Evolutionary conservation across 2,888 invertebrate genomes (phyloP).

Genomic region (Proisotoma minuta): DNA sequence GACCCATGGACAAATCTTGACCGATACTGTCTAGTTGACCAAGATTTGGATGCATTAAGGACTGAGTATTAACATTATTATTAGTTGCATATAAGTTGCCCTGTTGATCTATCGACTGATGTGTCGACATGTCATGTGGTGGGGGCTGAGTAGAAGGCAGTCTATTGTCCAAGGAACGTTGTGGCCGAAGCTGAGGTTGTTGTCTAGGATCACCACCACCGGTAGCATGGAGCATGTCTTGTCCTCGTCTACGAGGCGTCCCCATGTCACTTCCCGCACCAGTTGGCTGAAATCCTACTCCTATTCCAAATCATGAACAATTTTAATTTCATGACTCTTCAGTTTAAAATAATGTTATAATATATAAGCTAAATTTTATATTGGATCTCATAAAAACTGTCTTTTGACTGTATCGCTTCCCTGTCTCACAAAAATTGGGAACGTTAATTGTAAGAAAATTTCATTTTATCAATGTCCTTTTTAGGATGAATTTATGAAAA

Average conservation of each 20-base stretch:
- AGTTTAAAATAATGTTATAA: no score
- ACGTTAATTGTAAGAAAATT: no score
- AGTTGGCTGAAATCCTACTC: not conserved
- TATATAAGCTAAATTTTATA: no score
- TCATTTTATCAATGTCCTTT: no score
- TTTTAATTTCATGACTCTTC: no score
- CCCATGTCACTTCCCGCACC: conserved; percentile 22
- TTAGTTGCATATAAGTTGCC: conserved; percentile 30
- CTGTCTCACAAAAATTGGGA: no score
- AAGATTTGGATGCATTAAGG: not conserved
- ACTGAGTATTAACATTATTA: conserved; percentile 27
- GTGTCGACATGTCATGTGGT: conserved; percentile 17
- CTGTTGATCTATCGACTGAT: conserved; percentile 29
- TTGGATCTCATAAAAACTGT: no score
- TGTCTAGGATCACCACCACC: conserved; percentile 36
- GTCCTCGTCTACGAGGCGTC: conserved; percentile 41
- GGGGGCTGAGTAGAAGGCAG: conserved; percentile 33
- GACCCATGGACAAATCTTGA: conserved; percentile 33
- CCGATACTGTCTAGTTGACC: conserved; percentile 43
- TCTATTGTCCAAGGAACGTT: conserved; percentile 47
- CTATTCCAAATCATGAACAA: not conserved
- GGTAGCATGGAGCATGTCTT: conserved; percentile 27
- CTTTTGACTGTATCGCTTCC: no score
- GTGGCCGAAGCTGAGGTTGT: conserved; percentile 42
- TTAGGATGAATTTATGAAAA: no score